These are phyloP conservation scores for Ciconia boyciana DNA, from an alignment of 2,113 vertebrate genomes.

Conservation along the genomic window DNA sequence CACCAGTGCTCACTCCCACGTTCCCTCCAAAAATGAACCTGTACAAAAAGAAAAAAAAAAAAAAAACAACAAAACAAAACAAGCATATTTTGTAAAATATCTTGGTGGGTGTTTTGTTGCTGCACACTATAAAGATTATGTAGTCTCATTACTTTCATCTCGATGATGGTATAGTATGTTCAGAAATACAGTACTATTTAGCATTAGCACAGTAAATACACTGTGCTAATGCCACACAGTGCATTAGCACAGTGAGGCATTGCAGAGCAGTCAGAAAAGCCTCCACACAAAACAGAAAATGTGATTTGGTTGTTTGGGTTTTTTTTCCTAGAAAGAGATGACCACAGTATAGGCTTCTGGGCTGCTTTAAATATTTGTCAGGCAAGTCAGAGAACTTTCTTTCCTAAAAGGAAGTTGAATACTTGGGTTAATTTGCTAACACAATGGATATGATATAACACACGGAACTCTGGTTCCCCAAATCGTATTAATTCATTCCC, in stretches of 20 bases:
- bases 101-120: not conserved
- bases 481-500: not conserved
- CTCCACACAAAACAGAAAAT: not conserved
- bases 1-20: not conserved
- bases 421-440: not conserved
- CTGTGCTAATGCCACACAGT: too few relatives aligned
- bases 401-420: not conserved
- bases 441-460: not conserved
- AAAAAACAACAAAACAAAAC: not conserved
- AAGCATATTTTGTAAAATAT: not conserved
- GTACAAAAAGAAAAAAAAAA: not conserved
- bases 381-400: not conserved
- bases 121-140: not conserved
- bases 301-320: not conserved
- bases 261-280: not conserved
- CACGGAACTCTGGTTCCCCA: not conserved
- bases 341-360: not conserved
- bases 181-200: not conserved
- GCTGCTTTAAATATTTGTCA: not conserved
- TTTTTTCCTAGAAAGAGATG: not conserved
- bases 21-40: not conserved
- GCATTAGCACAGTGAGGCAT: not conserved
- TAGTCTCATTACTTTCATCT: not conserved
- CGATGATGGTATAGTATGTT: accelerated
- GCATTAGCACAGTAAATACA: not conserved